Conservation (phyloP, 2,113 vertebrate genomes). For the Thamnophis sirtalis region DNA sequence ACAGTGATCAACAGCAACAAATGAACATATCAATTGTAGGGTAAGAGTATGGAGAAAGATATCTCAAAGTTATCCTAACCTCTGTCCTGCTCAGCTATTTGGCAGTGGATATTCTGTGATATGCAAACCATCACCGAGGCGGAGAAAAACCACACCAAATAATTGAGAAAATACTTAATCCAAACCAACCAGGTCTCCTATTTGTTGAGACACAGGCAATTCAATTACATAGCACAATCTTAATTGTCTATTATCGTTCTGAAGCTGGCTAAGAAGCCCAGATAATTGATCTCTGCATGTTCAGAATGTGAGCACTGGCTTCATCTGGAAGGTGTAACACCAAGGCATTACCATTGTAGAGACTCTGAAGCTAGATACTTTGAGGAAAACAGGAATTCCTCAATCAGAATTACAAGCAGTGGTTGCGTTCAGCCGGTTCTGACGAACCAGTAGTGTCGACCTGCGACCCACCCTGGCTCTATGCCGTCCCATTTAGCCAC, state of each 20-base stretch:
- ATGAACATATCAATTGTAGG: background rate
- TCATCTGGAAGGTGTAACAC: background rate
- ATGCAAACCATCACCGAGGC: background rate
- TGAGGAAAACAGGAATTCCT: background rate
- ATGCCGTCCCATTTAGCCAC: no score
- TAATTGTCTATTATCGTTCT: background rate
- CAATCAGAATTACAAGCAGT: background rate
- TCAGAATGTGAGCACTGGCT: background rate
- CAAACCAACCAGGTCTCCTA: background rate
- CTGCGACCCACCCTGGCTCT: no score
- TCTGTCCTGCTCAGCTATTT: background rate
- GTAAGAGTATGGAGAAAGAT: background rate
- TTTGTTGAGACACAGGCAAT: background rate
- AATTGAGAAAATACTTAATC: background rate
- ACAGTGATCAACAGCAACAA: background rate
- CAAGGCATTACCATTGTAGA: background rate
- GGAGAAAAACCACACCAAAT: background rate
- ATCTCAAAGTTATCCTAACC: background rate
- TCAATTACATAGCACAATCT: background rate
- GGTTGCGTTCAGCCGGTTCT: no score
- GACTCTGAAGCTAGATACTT: background rate
- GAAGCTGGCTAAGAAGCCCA: background rate
- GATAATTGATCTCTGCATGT: background rate
- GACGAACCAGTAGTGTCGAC: no score
- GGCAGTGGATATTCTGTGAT: background rate